A percentile compares a stretch with the other conserved stretches of the same genome.
These are phyloP conservation scores for Drosophila heteroneura DNA, from an alignment of 2,888 invertebrate species.

Conservation along the genomic window DNA sequence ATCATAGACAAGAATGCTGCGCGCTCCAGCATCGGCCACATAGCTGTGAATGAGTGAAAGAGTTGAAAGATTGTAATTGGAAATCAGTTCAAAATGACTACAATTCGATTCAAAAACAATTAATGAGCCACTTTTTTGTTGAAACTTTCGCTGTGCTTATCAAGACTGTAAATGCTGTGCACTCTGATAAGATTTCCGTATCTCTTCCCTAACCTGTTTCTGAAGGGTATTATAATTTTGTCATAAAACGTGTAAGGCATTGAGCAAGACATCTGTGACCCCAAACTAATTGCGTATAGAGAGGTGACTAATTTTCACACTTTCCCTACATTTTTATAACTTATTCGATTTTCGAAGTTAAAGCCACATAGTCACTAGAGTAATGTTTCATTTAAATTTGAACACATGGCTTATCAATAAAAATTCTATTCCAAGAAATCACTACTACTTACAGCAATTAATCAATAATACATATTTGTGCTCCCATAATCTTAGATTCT, in stretches of 20 bases:
- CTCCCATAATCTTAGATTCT: background rate
- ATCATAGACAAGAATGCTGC: constrained; percentile 86
- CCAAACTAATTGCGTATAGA: background rate
- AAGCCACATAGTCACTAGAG: background rate
- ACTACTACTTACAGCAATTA: background rate
- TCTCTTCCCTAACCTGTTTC: background rate
- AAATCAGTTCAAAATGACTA: background rate
- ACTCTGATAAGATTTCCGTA: constrained; percentile 19
- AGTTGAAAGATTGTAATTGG: background rate
- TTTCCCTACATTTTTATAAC: background rate
- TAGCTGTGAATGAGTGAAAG: constrained; percentile 64
- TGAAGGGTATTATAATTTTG: background rate
- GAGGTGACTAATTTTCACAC: background rate
- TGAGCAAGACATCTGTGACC: background rate
- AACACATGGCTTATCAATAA: background rate
- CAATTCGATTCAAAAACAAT: constrained; percentile 5
- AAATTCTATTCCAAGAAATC: background rate
- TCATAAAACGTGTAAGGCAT: background rate
- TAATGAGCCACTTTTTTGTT: background rate
- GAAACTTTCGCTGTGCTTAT: constrained; percentile 16
- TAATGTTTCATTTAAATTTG: background rate
- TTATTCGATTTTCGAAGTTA: background rate
- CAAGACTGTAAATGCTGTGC: background rate
- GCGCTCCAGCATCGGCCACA: constrained; percentile 84
- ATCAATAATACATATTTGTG: background rate